Percentiles rank a stretch among this genome's conserved stretches.
phyloP scores from a whole-genome alignment of 2,797 vertebrate genomes.

The Dermochelys coriacea region DNA sequence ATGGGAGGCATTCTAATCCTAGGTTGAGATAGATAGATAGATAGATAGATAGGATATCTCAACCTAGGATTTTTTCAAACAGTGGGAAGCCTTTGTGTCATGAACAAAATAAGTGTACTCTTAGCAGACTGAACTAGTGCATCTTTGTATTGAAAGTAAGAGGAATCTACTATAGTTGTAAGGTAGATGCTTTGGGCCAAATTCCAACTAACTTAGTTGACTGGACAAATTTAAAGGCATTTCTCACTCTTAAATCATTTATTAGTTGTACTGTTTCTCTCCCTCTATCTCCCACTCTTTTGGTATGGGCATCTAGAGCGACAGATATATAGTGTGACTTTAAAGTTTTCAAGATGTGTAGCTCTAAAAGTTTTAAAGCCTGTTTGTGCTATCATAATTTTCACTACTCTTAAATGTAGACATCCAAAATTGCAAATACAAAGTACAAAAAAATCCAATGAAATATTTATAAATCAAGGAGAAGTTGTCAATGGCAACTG shows the following conservation, averaged over 20 bases:
- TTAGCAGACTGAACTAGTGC: slow-evolving; percentile 35
- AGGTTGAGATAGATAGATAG: too few relatives aligned
- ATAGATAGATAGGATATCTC: too few relatives aligned
- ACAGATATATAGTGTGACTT: not conserved
- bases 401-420: slow-evolving; percentile 39
- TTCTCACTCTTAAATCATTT: slow-evolving; percentile 53
- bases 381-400: slow-evolving; percentile 7
- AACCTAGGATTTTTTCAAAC: not conserved
- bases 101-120: slow-evolving; percentile 41
- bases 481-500: not conserved
- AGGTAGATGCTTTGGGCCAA: slow-evolving; percentile 25
- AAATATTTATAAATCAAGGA: slow-evolving; percentile 42
- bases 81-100: slow-evolving; percentile 36
- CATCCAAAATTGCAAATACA: slow-evolving; percentile 48
- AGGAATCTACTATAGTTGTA: slow-evolving; percentile 27
- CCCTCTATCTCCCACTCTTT: slow-evolving; percentile 12
- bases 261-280: slow-evolving; percentile 39
- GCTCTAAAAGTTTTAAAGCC: slow-evolving; percentile 52
- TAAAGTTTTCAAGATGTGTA: slow-evolving; percentile 38
- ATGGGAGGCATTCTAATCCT: too few relatives aligned
- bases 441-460: slow-evolving; percentile 46
- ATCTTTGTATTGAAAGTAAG: slow-evolving; percentile 13
- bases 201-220: slow-evolving; percentile 36
- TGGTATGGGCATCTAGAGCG: not conserved
- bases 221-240: slow-evolving; percentile 49